phyloP scores from a whole-genome alignment of 2,888 invertebrate species.

The Terebella lapidaria region DNA sequence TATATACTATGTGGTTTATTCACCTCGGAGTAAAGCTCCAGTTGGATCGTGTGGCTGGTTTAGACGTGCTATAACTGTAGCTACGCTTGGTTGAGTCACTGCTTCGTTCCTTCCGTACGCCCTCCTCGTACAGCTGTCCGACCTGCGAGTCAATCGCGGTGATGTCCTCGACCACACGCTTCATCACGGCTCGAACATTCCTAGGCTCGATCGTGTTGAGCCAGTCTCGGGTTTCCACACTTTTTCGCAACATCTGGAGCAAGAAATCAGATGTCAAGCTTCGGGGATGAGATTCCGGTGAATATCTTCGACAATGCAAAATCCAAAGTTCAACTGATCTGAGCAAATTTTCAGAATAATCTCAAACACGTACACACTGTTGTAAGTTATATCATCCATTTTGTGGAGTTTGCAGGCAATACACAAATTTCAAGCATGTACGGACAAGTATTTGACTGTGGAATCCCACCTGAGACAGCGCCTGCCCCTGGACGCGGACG shows the following conservation, averaged over 20 bases:
- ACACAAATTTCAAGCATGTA: too few species aligned
- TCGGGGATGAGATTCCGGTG: too few species aligned
- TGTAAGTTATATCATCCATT: too few species aligned
- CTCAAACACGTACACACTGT: too few species aligned
- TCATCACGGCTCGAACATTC: conserved; percentile 90
- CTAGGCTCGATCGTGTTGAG: conserved; percentile 88
- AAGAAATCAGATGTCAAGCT: too few species aligned
- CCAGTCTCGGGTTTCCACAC: conserved; percentile 94
- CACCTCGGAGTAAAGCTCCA: conserved; percentile 55
- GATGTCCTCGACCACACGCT: conserved; percentile 89
- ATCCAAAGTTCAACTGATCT: too few species aligned
- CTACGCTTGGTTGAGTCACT: conserved; percentile 91
- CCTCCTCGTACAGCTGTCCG: conserved; percentile 70
- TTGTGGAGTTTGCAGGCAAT: too few species aligned
- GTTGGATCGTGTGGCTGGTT: conserved; percentile 44
- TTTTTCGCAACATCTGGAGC: conserved; percentile 86
- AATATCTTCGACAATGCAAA: too few species aligned
- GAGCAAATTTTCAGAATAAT: too few species aligned
- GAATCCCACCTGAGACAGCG: conserved; percentile 68
- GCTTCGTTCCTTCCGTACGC: conserved; percentile 64
- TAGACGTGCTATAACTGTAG: conserved; percentile 56
- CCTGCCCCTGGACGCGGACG: conserved; percentile 74
- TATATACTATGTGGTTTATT: too few species aligned
- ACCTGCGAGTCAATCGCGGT: conserved; percentile 83
- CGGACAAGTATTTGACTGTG: too few species aligned